Percentiles rank a stretch among this genome's conserved stretches.
Conservation (phyloP, 2,113 vertebrate genomes). For the Turdus rufiventris region DNA sequence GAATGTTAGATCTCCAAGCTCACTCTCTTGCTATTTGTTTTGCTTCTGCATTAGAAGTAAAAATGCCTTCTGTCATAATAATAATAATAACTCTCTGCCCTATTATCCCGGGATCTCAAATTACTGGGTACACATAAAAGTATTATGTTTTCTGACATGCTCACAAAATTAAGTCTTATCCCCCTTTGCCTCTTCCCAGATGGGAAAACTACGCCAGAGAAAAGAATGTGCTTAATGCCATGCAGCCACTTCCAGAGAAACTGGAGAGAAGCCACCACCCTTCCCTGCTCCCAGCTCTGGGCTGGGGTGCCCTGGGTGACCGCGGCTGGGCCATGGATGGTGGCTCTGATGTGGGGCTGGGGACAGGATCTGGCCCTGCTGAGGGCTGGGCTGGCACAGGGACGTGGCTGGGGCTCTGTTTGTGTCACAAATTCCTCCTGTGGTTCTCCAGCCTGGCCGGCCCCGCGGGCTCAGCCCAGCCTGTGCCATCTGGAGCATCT, state of each 20-base stretch:
- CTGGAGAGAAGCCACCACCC: not conserved
- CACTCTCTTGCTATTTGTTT: conserved; percentile 15
- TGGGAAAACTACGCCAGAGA: not conserved
- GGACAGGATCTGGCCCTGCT: not conserved
- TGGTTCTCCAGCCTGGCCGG: not conserved
- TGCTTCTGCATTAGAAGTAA: conserved; percentile 16
- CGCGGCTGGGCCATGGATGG: fast-evolving
- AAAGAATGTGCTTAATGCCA: not conserved
- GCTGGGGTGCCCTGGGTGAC: not conserved
- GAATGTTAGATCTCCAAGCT: not conserved
- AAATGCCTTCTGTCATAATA: conserved; percentile 28
- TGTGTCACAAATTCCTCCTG: not conserved
- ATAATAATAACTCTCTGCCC: not conserved
- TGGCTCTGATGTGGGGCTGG: fast-evolving
- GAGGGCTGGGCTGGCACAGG: not conserved
- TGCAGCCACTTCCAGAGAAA: not conserved
- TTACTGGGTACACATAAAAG: conserved; percentile 20
- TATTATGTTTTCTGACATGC: not conserved
- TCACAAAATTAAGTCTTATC: not conserved
- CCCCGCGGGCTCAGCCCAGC: fast-evolving
- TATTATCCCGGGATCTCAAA: not conserved
- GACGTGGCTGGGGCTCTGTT: not conserved
- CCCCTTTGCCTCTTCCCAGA: conserved; percentile 6
- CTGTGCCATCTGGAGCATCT: conserved; percentile 11
- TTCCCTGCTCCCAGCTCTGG: not conserved